A percentile compares a stretch with the other conserved stretches of the same genome.
These are phyloP conservation scores for Anabacerthia variegaticeps DNA, from an alignment of 2,797 vertebrate genomes.

Conservation along the genomic window DNA sequence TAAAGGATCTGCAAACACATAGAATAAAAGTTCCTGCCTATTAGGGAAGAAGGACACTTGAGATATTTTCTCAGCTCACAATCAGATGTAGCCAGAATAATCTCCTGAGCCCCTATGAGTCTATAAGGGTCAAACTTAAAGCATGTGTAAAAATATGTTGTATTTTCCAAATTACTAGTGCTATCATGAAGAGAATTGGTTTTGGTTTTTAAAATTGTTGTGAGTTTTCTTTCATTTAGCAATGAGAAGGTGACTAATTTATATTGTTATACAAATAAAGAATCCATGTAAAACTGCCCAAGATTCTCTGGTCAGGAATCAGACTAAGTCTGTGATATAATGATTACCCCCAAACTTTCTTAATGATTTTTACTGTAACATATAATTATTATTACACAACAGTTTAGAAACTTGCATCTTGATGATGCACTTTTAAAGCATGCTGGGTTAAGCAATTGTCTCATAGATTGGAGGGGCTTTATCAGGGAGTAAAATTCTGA, in stretches of 20 bases:
- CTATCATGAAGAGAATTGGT: background rate
- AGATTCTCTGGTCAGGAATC: constrained; percentile 2
- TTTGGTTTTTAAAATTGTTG: background rate
- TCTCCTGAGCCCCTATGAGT: background rate
- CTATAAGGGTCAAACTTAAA: background rate
- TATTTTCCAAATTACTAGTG: background rate
- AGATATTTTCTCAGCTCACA: background rate
- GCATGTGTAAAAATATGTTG: background rate
- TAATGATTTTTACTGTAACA: constrained; percentile 50
- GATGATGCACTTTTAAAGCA: constrained; percentile 28
- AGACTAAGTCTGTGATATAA: background rate
- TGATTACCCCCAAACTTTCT: constrained; percentile 39
- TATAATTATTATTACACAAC: constrained; percentile 59
- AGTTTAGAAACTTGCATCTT: constrained; percentile 2
- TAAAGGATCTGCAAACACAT: background rate
- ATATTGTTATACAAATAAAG: background rate
- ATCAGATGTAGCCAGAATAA: background rate
- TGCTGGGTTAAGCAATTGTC: constrained; percentile 29
- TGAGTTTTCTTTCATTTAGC: background rate
- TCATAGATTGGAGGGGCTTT: constrained; percentile 17
- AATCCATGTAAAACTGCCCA: background rate
- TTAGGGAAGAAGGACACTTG: background rate
- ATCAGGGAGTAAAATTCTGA: background rate
- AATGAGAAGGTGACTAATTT: background rate
- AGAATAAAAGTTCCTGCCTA: background rate